These are phyloP conservation scores for Alaudala cheleensis DNA, from an alignment of 2,113 vertebrate species.

Conservation along the genomic window DNA sequence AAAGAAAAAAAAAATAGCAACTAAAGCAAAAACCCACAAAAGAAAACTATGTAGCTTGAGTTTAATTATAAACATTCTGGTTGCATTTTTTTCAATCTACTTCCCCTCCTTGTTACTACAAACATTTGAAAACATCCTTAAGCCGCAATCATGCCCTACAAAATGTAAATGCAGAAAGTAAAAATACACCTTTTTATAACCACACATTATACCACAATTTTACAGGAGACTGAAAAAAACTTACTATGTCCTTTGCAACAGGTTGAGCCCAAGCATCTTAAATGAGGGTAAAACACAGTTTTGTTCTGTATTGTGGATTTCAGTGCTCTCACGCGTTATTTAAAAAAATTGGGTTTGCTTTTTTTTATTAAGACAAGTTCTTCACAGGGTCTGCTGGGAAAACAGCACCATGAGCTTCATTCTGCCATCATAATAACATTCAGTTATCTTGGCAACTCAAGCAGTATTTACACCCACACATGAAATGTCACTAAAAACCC, in stretches of 20 bases:
- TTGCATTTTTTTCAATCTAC: not conserved
- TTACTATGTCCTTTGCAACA: not conserved
- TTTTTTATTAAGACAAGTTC: not conserved
- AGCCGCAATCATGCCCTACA: not conserved
- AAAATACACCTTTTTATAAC: not conserved
- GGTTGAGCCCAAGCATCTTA: not conserved
- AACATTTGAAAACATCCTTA: not conserved
- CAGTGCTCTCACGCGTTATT: not conserved
- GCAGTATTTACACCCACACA: conserved; percentile 29
- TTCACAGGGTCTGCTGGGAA: not conserved
- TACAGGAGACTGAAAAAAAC: not conserved
- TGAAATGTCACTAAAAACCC: conserved; percentile 9
- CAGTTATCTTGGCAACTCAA: conserved; percentile 10
- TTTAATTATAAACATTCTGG: not conserved
- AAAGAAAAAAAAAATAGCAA: not conserved
- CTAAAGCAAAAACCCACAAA: not conserved
- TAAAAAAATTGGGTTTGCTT: not conserved
- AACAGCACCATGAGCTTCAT: not conserved
- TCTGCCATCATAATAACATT: conserved; percentile 23
- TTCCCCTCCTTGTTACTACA: not conserved
- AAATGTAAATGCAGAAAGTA: not conserved
- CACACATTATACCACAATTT: not conserved
- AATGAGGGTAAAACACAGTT: not conserved
- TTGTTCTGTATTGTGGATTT: not conserved
- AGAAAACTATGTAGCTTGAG: not conserved